A percentile compares a stretch with the other conserved stretches of the same genome.
phyloP scores from a whole-genome alignment of 1,140 invertebrate species.

The Drosophila lacteicornis region DNA sequence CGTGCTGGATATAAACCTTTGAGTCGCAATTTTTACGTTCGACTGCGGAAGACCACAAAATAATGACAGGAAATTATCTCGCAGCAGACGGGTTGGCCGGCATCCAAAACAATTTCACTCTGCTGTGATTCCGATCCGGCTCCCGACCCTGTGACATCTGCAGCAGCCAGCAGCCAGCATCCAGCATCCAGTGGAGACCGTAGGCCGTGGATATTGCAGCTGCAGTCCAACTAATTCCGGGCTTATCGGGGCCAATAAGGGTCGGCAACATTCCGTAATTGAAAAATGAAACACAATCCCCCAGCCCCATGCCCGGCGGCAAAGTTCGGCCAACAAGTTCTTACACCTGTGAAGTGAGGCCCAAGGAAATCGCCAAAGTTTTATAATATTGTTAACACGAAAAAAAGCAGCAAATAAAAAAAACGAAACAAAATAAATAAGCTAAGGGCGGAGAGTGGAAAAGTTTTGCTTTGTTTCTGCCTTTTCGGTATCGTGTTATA shows the following conservation, averaged over 20 bases:
- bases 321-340: slow-evolving; percentile 71
- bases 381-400: slow-evolving; percentile 80
- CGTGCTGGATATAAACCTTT: slow-evolving; percentile 74
- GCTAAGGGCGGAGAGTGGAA: slow-evolving; percentile 54
- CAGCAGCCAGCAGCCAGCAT: slow-evolving; percentile 14
- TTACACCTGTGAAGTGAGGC: slow-evolving; percentile 70
- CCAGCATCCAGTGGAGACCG: slow-evolving; percentile 38
- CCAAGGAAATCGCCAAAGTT: slow-evolving; percentile 65
- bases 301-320: slow-evolving; percentile 6
- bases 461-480: slow-evolving; percentile 70
- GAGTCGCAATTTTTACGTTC: slow-evolving; percentile 81
- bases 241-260: slow-evolving; percentile 26
- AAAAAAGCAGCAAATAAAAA: neutral
- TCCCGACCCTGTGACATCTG: slow-evolving; percentile 41
- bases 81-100: slow-evolving; percentile 61
- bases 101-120: slow-evolving; percentile 81
- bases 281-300: slow-evolving; percentile 66
- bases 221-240: slow-evolving; percentile 18
- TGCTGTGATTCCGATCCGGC: slow-evolving; percentile 59
- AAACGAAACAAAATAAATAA: slow-evolving; percentile 15
- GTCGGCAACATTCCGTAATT: slow-evolving; percentile 52
- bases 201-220: slow-evolving; percentile 32
- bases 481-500: slow-evolving; percentile 58
- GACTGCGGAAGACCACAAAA: slow-evolving; percentile 82
- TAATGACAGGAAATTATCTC: slow-evolving; percentile 84